Percentiles rank a stretch among this genome's conserved stretches.
phyloP scores from a whole-genome alignment of 1,140 invertebrate genomes.

The Tigriopus japonicus region DNA sequence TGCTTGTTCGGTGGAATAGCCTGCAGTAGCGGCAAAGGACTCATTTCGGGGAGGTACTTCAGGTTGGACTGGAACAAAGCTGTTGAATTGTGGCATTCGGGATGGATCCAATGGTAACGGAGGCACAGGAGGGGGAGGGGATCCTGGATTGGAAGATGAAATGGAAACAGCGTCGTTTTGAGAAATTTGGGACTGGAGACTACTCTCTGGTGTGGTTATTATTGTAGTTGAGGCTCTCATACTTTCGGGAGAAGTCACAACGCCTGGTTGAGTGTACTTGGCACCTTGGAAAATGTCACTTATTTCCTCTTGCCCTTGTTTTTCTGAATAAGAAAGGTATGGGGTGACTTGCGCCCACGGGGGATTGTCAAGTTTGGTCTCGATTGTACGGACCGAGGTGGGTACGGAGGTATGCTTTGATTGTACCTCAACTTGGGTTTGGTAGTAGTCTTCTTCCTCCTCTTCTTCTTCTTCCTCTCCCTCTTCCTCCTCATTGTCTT shows the following conservation, averaged over 20 bases:
- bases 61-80: neutral
- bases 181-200: slow-evolving; percentile 1
- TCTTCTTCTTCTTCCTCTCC: neutral
- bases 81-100: neutral
- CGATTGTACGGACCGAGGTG: slow-evolving; percentile 7
- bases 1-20: neutral
- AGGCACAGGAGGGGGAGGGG: slow-evolving; percentile 4
- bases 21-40: neutral
- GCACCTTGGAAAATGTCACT: neutral
- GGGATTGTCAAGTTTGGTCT: neutral
- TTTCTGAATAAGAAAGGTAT: neutral
- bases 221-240: slow-evolving; percentile 8
- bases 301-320: neutral
- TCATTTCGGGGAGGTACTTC: slow-evolving; percentile 8
- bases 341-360: slow-evolving; percentile 13
- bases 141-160: neutral
- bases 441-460: slow-evolving; percentile 1
- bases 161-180: neutral
- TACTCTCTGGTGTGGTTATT: slow-evolving; percentile 10
- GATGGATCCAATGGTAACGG: slow-evolving; percentile 6
- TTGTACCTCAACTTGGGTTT: neutral
- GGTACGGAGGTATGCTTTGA: slow-evolving; percentile 1
- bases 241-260: slow-evolving; percentile 11
- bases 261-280: neutral
- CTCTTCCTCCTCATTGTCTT: neutral